Base-by-base conservation (phyloP, 1,140 invertebrate genomes). In the Centruroides vittatus region DNA sequence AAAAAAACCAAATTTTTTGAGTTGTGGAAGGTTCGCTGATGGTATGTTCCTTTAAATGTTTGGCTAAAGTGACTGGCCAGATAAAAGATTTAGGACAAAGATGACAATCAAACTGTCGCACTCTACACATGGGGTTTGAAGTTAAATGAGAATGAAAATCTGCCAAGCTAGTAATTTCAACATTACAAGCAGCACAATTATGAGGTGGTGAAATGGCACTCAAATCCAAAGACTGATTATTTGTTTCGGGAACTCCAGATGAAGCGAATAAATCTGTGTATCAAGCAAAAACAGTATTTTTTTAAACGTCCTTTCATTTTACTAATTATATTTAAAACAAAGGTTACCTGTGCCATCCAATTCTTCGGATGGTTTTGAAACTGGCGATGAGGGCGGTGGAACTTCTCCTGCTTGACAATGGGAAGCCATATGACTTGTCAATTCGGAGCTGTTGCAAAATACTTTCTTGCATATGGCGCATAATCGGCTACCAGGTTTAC, bases 1-100 rank as follows among this genome's bases (percentile, higher is more conserved):
- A 63, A 55, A 59, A 63, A 23, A 47, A 63, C 61, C 61, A 63
- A n/a, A 59, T 35, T 50, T 57, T 36, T 46, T 56, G 51, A 8
- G 61, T 57, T 13, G 41, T 60, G 7, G 55, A 55, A 47, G 36
- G 55, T 36, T 55, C 55, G 46, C 60, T 56, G 56, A 58, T 36
- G 51, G 57, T 54, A 47, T 63, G 61, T 52, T 63, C 57, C 23
- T 48, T 49, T 46, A 63, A 56, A 46, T 63, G 61, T 48, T 63
- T 63, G 12, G 56, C 48, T 36, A 63, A 50, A 55, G 61, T 63
- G 8, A 57, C 61, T 10, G 61, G 61, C 61, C 61, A 63, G 50
- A 63, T 63, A 35, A 63, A 63, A 34, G 58, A 13, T 55, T 63
- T 63, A 6, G 61, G 61, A 35, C 61, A 63, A 7, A 63, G 35